Evolutionary conservation across 1,140 invertebrate species (phyloP), one percentile per base, ranked within the genome.

Genomic region (Trichonephila clavipes): DNA sequence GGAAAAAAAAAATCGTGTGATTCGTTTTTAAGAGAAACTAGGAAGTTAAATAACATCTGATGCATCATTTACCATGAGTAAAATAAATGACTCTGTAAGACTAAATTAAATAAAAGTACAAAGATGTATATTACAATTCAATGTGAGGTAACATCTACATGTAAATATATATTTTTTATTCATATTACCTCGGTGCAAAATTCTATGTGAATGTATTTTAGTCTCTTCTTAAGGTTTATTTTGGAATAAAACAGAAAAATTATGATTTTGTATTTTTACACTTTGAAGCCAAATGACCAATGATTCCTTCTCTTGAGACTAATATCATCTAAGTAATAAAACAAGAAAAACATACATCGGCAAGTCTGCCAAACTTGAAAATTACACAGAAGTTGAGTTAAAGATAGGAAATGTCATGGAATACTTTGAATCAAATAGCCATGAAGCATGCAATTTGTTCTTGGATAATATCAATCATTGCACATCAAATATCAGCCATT

Each of bases 381-480:
- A 92, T 92, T 92, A 85, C 61, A 92, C 40, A 92, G 61, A 51
- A 24, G 59, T 92, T 86, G 81, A 72, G 61, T 64, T 87, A 72
- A 92, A 86, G 82, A 34, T 72, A 87, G 83, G 16, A 69, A 87
- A 83, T 64, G 89, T 44, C 24, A 91, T 62, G 59, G 59, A 82
- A 90, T 82, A 77, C 81, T 92, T 87, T n/a, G 64, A 77, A 81
- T 64, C 85, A 88, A 93, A 93, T 66, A 62, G 51, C 62, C 85
- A 66, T 93, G 92, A 81, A 81, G 64, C 88, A 77, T 93, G 40
- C 40, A 93, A 93, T 93, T 88, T 88, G 58, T 88, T 18, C 92
- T 81, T 81, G 7, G 86, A 88, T 93, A 93, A 93, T 88, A 77
- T 82, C 85, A 88, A 88, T 88, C 24, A 62, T 93, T 81, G 58